Percentiles rank a stretch among this genome's conserved stretches.
These are phyloP conservation scores for Camptogramma bilineatum DNA, from an alignment of 2,888 invertebrate species.

Conservation along the genomic window DNA sequence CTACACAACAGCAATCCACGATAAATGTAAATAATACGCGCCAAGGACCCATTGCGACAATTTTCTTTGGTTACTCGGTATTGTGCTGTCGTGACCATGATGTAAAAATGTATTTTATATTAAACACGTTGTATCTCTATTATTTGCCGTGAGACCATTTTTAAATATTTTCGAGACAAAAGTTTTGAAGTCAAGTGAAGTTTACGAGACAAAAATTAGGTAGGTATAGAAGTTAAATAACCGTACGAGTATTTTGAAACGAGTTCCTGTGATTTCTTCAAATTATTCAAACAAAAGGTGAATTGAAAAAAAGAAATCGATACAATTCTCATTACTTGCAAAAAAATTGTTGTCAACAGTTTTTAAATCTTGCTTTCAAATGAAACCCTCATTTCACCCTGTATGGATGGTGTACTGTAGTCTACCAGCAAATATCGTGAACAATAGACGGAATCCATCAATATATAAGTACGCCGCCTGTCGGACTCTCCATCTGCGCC, in stretches of 20 bases:
- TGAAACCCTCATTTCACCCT: conserved; percentile 11
- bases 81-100: conserved; percentile 45
- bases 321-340: no score
- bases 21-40: conserved; percentile 69
- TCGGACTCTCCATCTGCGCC: conserved; percentile 20
- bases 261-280: no score
- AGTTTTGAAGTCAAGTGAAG: no score
- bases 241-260: no score
- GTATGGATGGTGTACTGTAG: conserved; percentile 3
- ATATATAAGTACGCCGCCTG: conserved; percentile 29
- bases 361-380: conserved; percentile 17
- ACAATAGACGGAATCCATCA: conserved; percentile 33
- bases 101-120: conserved; percentile 27
- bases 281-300: no score
- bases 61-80: conserved; percentile 66
- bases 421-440: conserved; percentile 27
- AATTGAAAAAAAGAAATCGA: no score
- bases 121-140: background rate
- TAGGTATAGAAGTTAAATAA: no score
- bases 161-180: no score
- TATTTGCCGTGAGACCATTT: background rate
- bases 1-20: conserved; percentile 59
- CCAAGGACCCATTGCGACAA: conserved; percentile 60
- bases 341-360: background rate
- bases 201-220: no score